phyloP scores from a whole-genome alignment of 2,797 vertebrate genomes.

The Hemibagrus guttatus region DNA sequence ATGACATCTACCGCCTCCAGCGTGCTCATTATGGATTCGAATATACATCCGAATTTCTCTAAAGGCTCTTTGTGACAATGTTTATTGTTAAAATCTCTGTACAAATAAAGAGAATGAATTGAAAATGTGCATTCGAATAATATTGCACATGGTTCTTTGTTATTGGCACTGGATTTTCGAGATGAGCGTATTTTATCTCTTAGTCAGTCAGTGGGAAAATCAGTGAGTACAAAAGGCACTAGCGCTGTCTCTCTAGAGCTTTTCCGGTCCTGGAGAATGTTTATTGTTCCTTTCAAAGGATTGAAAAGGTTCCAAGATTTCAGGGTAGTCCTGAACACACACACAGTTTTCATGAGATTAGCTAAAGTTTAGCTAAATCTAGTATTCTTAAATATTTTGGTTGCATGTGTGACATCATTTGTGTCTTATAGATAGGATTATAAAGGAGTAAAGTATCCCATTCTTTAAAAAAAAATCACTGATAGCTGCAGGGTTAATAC shows the following conservation, averaged over 20 bases:
- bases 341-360: background rate
- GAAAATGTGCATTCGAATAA: background rate
- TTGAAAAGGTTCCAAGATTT: constrained; percentile 47
- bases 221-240: constrained; percentile 46
- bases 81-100: background rate
- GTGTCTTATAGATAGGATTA: background rate
- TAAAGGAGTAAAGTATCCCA: background rate
- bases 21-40: background rate
- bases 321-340: background rate
- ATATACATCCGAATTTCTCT: background rate
- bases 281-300: constrained; percentile 48
- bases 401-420: background rate
- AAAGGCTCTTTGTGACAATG: background rate
- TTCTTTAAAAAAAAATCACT: background rate
- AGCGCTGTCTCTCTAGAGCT: constrained; percentile 45
- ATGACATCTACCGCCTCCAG: background rate
- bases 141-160: background rate
- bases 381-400: background rate
- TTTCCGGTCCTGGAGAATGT: constrained; percentile 47
- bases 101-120: background rate
- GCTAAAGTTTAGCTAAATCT: background rate
- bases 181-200: background rate
- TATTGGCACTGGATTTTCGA: background rate
- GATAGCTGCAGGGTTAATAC: background rate
- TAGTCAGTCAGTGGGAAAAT: constrained; percentile 41